Evolutionary conservation across 2,113 vertebrate genomes (phyloP).

Genomic region (Zingel zingel): DNA sequence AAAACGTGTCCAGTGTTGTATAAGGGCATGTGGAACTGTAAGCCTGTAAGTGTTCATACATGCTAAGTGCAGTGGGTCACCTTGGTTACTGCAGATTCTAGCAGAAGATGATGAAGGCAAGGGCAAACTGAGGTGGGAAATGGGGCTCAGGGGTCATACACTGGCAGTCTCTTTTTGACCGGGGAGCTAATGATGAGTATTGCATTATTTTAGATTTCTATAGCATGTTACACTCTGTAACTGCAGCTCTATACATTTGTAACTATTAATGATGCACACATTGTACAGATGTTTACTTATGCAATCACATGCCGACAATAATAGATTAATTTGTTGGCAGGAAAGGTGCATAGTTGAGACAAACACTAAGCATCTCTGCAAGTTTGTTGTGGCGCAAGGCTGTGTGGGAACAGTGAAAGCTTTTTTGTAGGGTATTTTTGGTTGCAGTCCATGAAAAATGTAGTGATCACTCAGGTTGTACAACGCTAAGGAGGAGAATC

Average conservation of each 20-base stretch:
- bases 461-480: slow-evolving; percentile 67
- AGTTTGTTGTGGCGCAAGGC: slow-evolving; percentile 35
- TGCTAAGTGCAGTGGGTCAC: slow-evolving; percentile 80
- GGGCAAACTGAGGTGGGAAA: slow-evolving; percentile 68
- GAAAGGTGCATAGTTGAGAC: slow-evolving; percentile 16
- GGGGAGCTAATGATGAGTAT: slow-evolving; percentile 19
- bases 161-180: slow-evolving; percentile 26
- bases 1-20: slow-evolving; percentile 3
- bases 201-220: neutral
- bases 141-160: slow-evolving; percentile 37
- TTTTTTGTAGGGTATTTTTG: slow-evolving; percentile 78
- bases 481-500: slow-evolving; percentile 50
- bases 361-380: slow-evolving; percentile 26
- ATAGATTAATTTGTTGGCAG: slow-evolving; percentile 11
- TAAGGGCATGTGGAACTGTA: slow-evolving; percentile 31
- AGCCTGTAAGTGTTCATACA: slow-evolving; percentile 45
- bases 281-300: slow-evolving; percentile 24
- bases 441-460: slow-evolving; percentile 77
- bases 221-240: neutral
- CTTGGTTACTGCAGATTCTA: slow-evolving; percentile 84
- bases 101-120: slow-evolving; percentile 77
- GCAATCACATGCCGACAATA: neutral
- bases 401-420: slow-evolving; percentile 47
- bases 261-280: slow-evolving; percentile 6
- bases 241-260: neutral